Evolutionary conservation across 2,113 vertebrate species (phyloP).

Genomic region (Pleuronectes platessa): DNA sequence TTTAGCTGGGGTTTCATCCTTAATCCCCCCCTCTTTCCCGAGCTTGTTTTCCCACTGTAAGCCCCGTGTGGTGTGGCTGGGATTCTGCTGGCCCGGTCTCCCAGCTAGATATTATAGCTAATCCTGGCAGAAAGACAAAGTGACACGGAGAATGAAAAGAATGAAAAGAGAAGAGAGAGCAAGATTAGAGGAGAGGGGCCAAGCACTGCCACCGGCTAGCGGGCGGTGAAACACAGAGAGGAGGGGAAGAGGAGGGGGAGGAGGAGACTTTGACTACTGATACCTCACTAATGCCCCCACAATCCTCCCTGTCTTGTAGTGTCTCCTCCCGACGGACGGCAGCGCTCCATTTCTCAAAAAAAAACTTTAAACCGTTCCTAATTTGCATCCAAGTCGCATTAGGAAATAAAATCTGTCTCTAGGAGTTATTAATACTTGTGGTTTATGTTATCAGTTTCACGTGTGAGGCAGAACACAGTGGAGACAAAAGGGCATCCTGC

Average conservation of each 20-base stretch:
- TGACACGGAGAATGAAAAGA: slow-evolving; percentile 1
- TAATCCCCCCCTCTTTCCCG: slow-evolving; percentile 31
- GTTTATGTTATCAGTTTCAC: background rate
- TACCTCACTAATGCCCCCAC: slow-evolving; percentile 50
- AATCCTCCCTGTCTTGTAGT: slow-evolving; percentile 48
- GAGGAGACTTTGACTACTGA: slow-evolving; percentile 34
- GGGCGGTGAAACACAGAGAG: slow-evolving; percentile 6
- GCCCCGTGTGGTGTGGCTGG: slow-evolving; percentile 19
- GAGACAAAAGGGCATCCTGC: background rate
- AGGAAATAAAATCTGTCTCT: slow-evolving; percentile 26
- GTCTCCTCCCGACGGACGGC: slow-evolving; percentile 6
- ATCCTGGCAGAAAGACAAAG: slow-evolving; percentile 38
- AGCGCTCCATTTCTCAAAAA: no score
- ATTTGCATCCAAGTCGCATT: slow-evolving; percentile 2
- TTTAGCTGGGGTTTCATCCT: slow-evolving; percentile 49
- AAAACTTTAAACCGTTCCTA: no score
- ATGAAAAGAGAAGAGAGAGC: slow-evolving; percentile 1
- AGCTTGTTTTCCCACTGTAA: slow-evolving; percentile 62
- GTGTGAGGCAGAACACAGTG: background rate
- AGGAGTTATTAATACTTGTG: slow-evolving; percentile 38
- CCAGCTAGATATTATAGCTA: slow-evolving; percentile 43
- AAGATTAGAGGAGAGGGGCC: slow-evolving; percentile 1
- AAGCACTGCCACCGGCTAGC: slow-evolving; percentile 10
- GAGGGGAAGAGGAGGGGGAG: background rate
- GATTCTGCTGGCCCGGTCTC: slow-evolving; percentile 32